These are phyloP conservation scores for Drosophila antonietae DNA, from an alignment of 2,888 invertebrate species.

Conservation along the genomic window DNA sequence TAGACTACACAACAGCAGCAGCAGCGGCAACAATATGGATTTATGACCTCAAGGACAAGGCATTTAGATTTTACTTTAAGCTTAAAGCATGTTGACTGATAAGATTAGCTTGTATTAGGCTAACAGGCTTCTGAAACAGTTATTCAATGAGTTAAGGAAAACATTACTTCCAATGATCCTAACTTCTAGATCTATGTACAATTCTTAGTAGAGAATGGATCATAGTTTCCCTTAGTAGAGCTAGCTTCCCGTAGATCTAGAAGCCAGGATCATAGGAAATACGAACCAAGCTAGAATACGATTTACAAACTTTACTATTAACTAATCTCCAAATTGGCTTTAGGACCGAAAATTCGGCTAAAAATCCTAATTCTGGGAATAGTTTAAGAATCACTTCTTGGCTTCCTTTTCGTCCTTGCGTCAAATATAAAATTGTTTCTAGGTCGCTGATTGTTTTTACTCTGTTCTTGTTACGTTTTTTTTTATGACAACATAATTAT, in stretches of 20 bases:
- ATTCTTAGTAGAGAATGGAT: too few species aligned
- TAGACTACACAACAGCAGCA: neutral
- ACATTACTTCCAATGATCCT: too few species aligned
- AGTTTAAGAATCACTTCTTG: neutral
- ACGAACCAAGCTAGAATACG: neutral
- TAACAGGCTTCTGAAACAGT: too few species aligned
- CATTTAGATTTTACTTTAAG: neutral
- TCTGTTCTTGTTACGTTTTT: neutral
- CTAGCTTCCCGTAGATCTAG: too few species aligned
- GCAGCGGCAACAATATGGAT: neutral
- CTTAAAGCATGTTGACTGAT: neutral
- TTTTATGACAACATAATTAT: constrained; percentile 38
- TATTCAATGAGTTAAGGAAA: neutral
- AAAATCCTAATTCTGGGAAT: neutral
- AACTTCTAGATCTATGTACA: too few species aligned
- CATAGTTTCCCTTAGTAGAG: neutral
- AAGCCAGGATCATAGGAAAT: neutral
- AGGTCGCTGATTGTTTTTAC: constrained; percentile 13
- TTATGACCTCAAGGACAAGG: constrained; percentile 21
- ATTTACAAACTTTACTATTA: neutral
- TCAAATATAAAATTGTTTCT: constrained; percentile 2
- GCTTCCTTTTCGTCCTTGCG: neutral
- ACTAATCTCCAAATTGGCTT: too few species aligned
- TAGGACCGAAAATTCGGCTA: too few species aligned
- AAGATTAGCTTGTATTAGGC: neutral